Conservation (phyloP, 1,140 invertebrate genomes). For the Drosophila punjabiensis region DNA sequence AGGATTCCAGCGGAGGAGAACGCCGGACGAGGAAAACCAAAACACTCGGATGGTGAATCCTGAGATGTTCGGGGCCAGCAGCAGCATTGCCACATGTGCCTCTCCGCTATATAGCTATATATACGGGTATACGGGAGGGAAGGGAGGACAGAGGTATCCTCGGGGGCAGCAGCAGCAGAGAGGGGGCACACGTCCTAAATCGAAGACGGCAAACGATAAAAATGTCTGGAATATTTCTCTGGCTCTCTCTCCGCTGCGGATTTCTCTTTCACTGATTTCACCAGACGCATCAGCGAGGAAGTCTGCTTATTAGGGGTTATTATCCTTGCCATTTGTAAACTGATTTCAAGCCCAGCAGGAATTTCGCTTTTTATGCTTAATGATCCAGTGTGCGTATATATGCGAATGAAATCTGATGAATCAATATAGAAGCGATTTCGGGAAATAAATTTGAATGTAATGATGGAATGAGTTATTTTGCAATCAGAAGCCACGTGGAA, state of each 20-base stretch:
- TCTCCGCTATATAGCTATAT: constrained; percentile 14
- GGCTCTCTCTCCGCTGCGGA: constrained; percentile 35
- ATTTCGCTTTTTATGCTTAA: constrained; percentile 59
- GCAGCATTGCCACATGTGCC: constrained; percentile 43
- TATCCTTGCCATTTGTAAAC: constrained; percentile 83
- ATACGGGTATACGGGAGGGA: constrained; percentile 1
- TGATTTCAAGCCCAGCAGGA: constrained; percentile 67
- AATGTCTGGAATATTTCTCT: constrained; percentile 82
- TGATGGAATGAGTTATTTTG: not conserved
- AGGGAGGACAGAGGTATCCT: constrained; percentile 9
- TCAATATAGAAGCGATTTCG: constrained; percentile 12
- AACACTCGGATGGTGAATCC: constrained; percentile 48
- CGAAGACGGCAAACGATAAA: constrained; percentile 84
- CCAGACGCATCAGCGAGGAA: constrained; percentile 57
- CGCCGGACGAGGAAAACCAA: constrained; percentile 30
- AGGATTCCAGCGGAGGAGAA: constrained; percentile 14
- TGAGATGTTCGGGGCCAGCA: constrained; percentile 40
- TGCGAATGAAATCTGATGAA: constrained; percentile 23
- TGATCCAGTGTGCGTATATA: constrained; percentile 28
- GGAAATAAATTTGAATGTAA: constrained; percentile 16
- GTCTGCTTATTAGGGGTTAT: constrained; percentile 80
- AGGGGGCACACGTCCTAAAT: constrained; percentile 69
- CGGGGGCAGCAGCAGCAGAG: not conserved
- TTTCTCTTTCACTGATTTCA: constrained; percentile 72
- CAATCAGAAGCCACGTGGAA: not conserved